Evolutionary conservation across 2,797 vertebrate species (phyloP), one percentile per base, ranked within the genome.

Genomic region (Poecilia velifera): DNA sequence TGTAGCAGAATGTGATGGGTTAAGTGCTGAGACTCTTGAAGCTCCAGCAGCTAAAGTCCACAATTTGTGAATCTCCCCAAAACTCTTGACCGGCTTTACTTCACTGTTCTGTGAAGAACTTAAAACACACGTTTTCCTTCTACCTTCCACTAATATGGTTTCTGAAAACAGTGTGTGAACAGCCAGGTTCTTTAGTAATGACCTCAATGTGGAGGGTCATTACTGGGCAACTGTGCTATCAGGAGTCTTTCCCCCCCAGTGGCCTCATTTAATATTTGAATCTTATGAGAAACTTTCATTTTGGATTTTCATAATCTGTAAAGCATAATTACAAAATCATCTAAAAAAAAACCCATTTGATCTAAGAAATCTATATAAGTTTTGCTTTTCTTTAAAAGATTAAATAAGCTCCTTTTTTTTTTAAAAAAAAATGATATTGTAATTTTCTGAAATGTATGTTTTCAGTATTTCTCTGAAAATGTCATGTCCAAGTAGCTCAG

Each of bases 391-490:
- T 68, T 68, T 41, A 39, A 22, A 1, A 68, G 36, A 1, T 68
- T 4, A 41, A 41, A 68, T 13, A 25, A 41, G 5, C 20, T 1
- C 36, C 39, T 34, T 34, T 31, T 31, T 31, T 31, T 31, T 31
- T 31, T 14, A 31, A n/a, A n/a, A n/a, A 16, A 14, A 14, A 43
- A 45, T 25, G 1, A 22, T 68, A 68, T 68, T 68, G 9, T 10
- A 28, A 14, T 45, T 71, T 28, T 28, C 13, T 43, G 39, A 70
- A 18, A 25, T 43, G 36, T n/a, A 45, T 14, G 0, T 45, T 79
- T 79, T 53, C 34, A 66, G 43, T 45, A 55, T 72, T 74, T 82
- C 55, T 59, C 75, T 77, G 25, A 20, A 59, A 76, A 79, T 76
- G 43, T n/a, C 5, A 41, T n/a, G 20, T 77, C 51, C 72, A 82